Evolutionary conservation across 1,140 invertebrate species (phyloP), one percentile per base, ranked within the genome.

Genomic region (Calliopsis andreniformis): DNA sequence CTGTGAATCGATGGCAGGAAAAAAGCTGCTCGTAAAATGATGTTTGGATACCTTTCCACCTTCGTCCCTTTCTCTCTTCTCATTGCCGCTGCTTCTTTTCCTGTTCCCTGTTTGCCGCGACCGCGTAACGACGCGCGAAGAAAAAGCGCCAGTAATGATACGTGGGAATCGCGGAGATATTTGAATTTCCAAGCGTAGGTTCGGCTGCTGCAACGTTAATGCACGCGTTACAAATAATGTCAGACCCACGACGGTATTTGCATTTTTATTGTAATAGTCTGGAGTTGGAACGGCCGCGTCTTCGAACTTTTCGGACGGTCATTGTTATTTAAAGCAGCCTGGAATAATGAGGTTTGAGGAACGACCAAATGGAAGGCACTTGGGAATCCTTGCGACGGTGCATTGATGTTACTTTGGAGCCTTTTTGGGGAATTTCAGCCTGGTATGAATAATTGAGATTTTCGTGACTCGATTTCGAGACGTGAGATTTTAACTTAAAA

Each of bases 211-310:
- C 28, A n/a, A 51, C 69, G 58, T 71, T 62, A 53, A 72, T 64
- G 69, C 59, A 5, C 58, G 45, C 43, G 69, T 72, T 72, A 53
- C 39, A 72, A 72, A 72, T 72, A 63, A 63, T 28, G 69, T n/a
- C 1, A 12, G 14, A 18, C 3, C 32, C 6, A 6, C 55, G 2
- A 10, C 7, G n/a, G 32, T 18, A 72, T 63, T 72, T 72, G 58
- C 59, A 72, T 72, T 72, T 72, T 72, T 72, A 72, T 72, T 42
- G 58, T 63, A 51, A 53, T 28, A 53, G 69, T 71, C 51, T 30
- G 56, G 7, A 10, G 49, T 20, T 71, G 51, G 42, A 20, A 7
- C 30, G 69, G 18, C 10, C 23, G 58, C 28, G 43, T n/a, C n/a
- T 63, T 62, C 30, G 23, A 71, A 71, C 45, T 71, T 63, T 63